Percentiles rank a stretch among this genome's conserved stretches.
Evolutionary conservation across 2,888 invertebrate genomes (phyloP).

Genomic region (Meganola albula): DNA sequence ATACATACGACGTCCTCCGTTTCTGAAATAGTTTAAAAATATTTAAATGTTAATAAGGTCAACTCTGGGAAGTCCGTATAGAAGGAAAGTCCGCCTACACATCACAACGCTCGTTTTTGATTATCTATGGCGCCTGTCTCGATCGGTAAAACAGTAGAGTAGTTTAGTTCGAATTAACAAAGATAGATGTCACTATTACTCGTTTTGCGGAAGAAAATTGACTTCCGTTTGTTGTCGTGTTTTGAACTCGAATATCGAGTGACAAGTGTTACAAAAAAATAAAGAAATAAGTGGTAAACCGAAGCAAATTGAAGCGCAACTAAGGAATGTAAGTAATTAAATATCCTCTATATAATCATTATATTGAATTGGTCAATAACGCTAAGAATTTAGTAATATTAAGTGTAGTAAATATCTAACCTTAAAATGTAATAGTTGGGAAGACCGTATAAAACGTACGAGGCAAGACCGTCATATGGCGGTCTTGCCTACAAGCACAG

Average conservation of each 20-base stretch:
- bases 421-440: not conserved
- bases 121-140: not conserved
- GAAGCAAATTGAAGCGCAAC: not conserved
- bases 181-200: not conserved
- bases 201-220: not conserved
- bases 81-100: conserved; percentile 1
- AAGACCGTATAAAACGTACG: conserved; percentile 1
- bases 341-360: not conserved
- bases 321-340: not conserved
- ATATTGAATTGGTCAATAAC: not conserved
- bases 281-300: not conserved
- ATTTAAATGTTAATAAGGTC: not conserved
- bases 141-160: not conserved
- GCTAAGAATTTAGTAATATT: not conserved
- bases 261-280: not conserved
- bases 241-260: not conserved
- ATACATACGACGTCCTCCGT: too few species aligned
- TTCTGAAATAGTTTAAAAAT: too few species aligned
- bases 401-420: not conserved
- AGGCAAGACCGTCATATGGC: conserved; percentile 3
- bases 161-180: not conserved
- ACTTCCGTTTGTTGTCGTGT: not conserved
- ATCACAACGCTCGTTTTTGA: not conserved
- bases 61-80: conserved; percentile 1
- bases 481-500: conserved; percentile 3